A percentile compares a stretch with the other conserved stretches of the same genome.
phyloP scores from a whole-genome alignment of 2,888 invertebrate genomes.

The Prosapia bicincta region DNA sequence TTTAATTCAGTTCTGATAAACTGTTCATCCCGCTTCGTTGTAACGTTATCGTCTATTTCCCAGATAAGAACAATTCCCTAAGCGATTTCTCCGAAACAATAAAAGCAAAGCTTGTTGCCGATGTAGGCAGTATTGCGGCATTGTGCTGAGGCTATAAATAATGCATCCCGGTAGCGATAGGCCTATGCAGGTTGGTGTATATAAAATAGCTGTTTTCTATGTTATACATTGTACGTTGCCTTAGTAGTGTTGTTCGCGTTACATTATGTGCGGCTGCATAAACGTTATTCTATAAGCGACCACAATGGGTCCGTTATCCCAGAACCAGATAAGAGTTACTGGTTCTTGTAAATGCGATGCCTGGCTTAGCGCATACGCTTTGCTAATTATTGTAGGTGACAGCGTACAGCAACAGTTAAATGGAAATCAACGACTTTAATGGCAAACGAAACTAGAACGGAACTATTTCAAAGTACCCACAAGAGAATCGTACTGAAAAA shows the following conservation, averaged over 20 bases:
- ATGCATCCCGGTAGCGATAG: background rate
- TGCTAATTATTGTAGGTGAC: background rate
- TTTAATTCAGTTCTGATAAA: no score
- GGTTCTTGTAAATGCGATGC: background rate
- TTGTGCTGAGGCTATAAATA: background rate
- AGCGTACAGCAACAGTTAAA: background rate
- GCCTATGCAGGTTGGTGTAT: background rate
- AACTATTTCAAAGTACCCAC: no score
- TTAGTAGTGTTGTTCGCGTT: background rate
- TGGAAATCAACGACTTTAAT: no score
- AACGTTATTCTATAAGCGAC: background rate
- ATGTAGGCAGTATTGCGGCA: no score
- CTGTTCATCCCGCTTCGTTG: no score
- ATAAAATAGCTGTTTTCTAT: background rate
- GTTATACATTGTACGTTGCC: background rate
- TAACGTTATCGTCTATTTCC: no score
- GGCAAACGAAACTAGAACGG: no score
- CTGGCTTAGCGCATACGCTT: background rate
- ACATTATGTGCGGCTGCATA: background rate
- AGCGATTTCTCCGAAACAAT: no score
- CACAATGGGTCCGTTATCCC: background rate
- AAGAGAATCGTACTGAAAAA: no score
- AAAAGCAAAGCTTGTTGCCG: no score
- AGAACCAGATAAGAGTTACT: background rate
- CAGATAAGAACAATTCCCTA: no score